Base-by-base conservation (phyloP, 2,797 vertebrate genomes). In the Acropternis orthonyx region DNA sequence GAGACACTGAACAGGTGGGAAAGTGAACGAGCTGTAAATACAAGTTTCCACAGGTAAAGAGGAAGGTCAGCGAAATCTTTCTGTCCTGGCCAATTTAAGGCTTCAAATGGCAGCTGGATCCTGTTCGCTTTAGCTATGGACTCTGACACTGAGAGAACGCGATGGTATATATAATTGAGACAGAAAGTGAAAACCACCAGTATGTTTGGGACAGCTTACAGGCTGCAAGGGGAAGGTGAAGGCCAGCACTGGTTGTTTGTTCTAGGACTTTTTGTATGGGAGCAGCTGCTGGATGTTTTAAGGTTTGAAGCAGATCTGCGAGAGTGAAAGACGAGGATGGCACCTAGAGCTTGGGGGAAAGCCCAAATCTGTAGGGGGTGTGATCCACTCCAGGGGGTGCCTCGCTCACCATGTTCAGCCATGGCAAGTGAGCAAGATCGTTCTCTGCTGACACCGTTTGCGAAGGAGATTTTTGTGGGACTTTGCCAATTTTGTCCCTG, bases 311-410 rank as follows among this genome's bases (percentile, higher is more conserved):
- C 20, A 24, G 30, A 48, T 48, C 23, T 14, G 7, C 10, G 6
- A 49, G 44, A 3, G 18, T 24, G 46, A 48, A 48, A 44, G 55
- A 3, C 4, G 7, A 5, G 55, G 37, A 9, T 16, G 24, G 12
- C 3, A 3, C 23, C 24, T 8, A 15, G 65, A 43, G 5, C 32
- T 34, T 34, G 12, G 17, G 22, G 39, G 30, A 2, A 26, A 26
- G 46, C 7, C 14, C 67, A 11, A 12, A 3, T 12, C n/a, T 12
- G 10, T 26, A 44, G 67, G 0, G 4, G 20, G 26, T 8, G 6
- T 2, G 7, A 17, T 14, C 26, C 37, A 51, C 12, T 7, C 46
- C 32, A 36, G 9, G 0, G 3, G 21, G 8, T 32, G 39, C 5
- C 54, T 20, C 17, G 15, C 51, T 30, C 17, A 18, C 17, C 28